phyloP scores from a whole-genome alignment of 2,888 invertebrate genomes.

The Tineola bisselliella region DNA sequence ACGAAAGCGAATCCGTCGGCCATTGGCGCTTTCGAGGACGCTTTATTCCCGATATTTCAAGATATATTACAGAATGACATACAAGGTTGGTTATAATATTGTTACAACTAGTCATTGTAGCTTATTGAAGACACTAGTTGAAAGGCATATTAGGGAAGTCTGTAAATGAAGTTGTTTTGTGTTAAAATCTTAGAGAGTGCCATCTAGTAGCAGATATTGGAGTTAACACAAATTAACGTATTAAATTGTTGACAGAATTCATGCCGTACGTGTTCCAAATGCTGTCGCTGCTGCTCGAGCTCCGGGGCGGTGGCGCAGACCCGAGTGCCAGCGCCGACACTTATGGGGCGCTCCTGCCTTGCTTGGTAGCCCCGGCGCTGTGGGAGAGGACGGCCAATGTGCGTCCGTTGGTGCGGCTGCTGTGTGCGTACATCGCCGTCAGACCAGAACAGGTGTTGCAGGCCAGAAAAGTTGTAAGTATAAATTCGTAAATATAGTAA shows the following conservation, averaged over 20 bases:
- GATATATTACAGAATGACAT: constrained; percentile 94
- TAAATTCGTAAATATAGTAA: too few relatives aligned
- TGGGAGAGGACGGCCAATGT: constrained; percentile 97
- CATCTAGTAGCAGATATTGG: too few relatives aligned
- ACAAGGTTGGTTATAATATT: constrained; percentile 78
- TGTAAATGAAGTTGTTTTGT: too few relatives aligned
- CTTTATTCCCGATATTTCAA: constrained; percentile 95
- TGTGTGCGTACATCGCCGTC: constrained; percentile 82
- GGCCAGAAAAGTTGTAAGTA: constrained; percentile 76
- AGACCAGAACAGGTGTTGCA: constrained; percentile 39
- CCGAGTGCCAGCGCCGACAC: constrained; percentile 71
- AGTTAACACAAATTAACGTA: too few relatives aligned
- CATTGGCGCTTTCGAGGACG: constrained; percentile 88
- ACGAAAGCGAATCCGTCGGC: constrained; percentile 83
- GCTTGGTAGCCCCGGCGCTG: constrained; percentile 86
- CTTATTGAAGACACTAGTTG: too few relatives aligned
- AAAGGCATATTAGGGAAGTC: too few relatives aligned
- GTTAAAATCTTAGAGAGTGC: too few relatives aligned
- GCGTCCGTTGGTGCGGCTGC: constrained; percentile 89
- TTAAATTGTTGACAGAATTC: constrained; percentile 74
- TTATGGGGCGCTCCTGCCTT: constrained; percentile 91
- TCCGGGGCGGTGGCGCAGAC: constrained; percentile 54
- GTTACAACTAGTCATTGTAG: too few relatives aligned
- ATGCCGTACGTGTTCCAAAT: constrained; percentile 99
- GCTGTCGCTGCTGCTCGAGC: constrained; percentile 87